These are phyloP conservation scores for Grapholita molesta DNA, from an alignment of 1,140 invertebrate genomes.

Conservation along the genomic window DNA sequence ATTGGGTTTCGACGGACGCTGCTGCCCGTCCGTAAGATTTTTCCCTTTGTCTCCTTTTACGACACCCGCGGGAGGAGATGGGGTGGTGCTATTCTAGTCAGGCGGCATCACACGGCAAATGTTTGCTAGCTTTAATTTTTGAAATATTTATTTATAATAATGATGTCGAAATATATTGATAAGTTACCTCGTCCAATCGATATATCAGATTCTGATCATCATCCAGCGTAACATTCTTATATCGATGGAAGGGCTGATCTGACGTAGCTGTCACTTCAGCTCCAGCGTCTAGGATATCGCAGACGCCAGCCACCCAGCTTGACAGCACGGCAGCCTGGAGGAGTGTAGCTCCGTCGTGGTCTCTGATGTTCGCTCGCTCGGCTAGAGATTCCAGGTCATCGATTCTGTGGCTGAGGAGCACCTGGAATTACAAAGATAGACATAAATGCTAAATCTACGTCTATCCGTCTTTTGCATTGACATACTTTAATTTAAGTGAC, in stretches of 20 bases:
- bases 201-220: background rate
- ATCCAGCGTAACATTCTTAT: background rate
- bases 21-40: no score
- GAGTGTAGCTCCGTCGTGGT: conserved; percentile 34
- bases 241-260: background rate
- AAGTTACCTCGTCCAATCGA: background rate
- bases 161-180: no score
- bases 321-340: conserved; percentile 41
- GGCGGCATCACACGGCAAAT: no score
- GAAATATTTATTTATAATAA: no score
- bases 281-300: conserved; percentile 80
- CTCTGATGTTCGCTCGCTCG: conserved; percentile 30
- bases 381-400: background rate
- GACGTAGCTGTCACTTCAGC: conserved; percentile 77
- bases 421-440: conserved; percentile 6
- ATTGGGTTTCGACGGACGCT: no score
- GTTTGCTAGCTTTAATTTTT: no score
- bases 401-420: conserved; percentile 28
- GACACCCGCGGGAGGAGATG: no score
- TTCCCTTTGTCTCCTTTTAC: no score
- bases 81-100: no score
- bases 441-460: no score
- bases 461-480: no score
- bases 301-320: conserved; percentile 66
- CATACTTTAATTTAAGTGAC: no score